A percentile compares a stretch with the other conserved stretches of the same genome.
phyloP scores from a whole-genome alignment of 23 tunicate genomes.

The Ascidia mentula region DNA sequence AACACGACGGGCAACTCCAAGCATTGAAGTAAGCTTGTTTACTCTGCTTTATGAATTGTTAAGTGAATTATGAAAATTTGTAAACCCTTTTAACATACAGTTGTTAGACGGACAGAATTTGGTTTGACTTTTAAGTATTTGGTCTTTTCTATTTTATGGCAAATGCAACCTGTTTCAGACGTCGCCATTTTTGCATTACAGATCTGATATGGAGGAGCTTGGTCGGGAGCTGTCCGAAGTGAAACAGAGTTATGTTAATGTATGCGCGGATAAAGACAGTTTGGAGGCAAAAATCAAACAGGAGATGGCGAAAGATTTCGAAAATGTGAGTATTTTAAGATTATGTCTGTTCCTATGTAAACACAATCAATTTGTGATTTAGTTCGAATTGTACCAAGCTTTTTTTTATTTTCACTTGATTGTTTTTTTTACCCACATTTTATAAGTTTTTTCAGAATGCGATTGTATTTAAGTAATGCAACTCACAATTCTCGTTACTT shows the following conservation, averaged over 20 bases:
- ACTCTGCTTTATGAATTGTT: not conserved
- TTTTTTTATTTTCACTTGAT: too few relatives aligned
- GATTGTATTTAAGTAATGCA: too few relatives aligned
- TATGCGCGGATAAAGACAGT: conserved; percentile 74
- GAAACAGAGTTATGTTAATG: conserved; percentile 84
- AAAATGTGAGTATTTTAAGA: conserved; percentile 23
- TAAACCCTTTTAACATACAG: not conserved
- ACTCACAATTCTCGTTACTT: too few relatives aligned
- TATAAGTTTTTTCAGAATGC: too few relatives aligned
- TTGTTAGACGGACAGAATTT: not conserved
- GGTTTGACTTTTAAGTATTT: not conserved
- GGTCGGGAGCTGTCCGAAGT: conserved; percentile 67
- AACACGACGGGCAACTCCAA: conserved; percentile 56
- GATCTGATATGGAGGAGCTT: conserved; percentile 34
- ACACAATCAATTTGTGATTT: too few relatives aligned
- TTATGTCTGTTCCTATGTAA: too few relatives aligned
- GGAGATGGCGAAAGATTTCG: conserved; percentile 47
- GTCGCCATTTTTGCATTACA: conserved; percentile 1
- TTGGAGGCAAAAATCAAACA: conserved; percentile 24
- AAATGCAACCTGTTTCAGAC: not conserved
- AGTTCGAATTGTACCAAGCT: too few relatives aligned
- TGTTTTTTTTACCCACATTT: too few relatives aligned
- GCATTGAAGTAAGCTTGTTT: conserved; percentile 44
- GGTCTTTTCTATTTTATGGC: not conserved
- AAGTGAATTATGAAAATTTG: not conserved